Base-by-base conservation (phyloP, 2,113 vertebrate genomes). In the Illadopsis cleaveri region DNA sequence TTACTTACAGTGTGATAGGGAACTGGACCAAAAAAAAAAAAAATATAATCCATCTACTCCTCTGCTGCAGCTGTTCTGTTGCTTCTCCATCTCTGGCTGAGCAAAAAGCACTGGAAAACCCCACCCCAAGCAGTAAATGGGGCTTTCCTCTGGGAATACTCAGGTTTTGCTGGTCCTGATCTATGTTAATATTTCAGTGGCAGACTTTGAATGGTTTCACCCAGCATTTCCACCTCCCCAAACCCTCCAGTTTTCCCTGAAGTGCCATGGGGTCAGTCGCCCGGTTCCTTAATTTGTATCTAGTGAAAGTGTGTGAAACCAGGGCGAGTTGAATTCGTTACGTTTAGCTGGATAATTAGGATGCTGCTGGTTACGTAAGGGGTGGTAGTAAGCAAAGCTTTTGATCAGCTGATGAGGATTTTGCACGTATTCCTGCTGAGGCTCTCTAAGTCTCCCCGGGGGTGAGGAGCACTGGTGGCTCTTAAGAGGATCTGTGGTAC, bases 51-150 rank as follows among this genome's bases (percentile, higher is more conserved):
- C 76, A 66, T 86, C 84, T 82, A 20, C 85, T 89, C 61, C 82
- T 83, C 45, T 81, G 75, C 69, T 95, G 95, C 96, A 96, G 95
- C 90, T 93, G 95, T 97, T 97, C 86, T 86, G 69, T 78, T 83
- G 64, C 86, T 80, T 91, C 65, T 93, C 60, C 89, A 95, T 93
- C 89, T 80, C 90, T 82, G 90, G 21, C 79, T 79, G 77, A 61
- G 76, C 15, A 57, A 64, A 85, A 82, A 68, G 38, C 35, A 4
- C 28, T 72, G 76, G 50, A 82, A 91, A 94, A 56, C 81, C 71
- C 54, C 72, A 62, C 48, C 56, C 42, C 4, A 15, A 45, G 79
- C 65, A 81, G 37, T 80, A 83, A 88, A 72, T 35, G 47, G 60
- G 72, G 31, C 40, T 95, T 89, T 75, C n/a, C 60, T 64, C 35